A percentile compares a stretch with the other conserved stretches of the same genome.
Conservation (phyloP, 2,888 invertebrate genomes). For the Monopis laevigella region DNA sequence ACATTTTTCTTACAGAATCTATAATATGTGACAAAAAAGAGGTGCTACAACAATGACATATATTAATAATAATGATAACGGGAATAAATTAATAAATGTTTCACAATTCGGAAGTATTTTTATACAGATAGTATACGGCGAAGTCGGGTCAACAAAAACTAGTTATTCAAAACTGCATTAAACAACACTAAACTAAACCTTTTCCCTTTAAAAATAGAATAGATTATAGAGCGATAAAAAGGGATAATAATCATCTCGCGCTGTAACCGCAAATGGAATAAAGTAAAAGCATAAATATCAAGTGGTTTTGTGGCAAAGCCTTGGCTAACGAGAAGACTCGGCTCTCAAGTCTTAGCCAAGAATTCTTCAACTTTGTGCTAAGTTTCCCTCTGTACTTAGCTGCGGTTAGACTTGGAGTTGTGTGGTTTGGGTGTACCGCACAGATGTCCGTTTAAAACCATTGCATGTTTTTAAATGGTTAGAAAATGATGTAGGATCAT, state of each 20-base stretch:
- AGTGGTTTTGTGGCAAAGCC: conserved; percentile 48
- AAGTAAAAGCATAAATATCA: conserved; percentile 56
- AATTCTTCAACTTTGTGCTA: conserved; percentile 45
- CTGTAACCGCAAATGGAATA: conserved; percentile 39
- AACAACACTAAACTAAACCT: no score
- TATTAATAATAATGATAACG: no score
- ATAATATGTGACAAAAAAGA: no score
- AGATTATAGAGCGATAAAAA: conserved; percentile 1
- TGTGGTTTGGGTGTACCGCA: background rate
- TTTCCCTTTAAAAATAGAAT: background rate
- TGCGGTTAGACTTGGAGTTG: conserved; percentile 3
- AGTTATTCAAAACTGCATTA: no score
- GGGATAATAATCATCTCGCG: conserved; percentile 4
- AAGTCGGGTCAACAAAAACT: no score
- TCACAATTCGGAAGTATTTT: no score
- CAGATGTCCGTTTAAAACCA: background rate
- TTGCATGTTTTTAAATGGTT: no score
- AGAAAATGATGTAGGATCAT: no score
- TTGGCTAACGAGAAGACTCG: conserved; percentile 46
- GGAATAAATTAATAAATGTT: no score
- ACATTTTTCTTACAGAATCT: no score
- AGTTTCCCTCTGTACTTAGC: conserved; percentile 26
- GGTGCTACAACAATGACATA: no score
- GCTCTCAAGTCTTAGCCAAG: conserved; percentile 28
- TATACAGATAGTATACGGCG: no score